Evolutionary conservation across 2,797 vertebrate genomes (phyloP).

Genomic region (Melanitta fusca): DNA sequence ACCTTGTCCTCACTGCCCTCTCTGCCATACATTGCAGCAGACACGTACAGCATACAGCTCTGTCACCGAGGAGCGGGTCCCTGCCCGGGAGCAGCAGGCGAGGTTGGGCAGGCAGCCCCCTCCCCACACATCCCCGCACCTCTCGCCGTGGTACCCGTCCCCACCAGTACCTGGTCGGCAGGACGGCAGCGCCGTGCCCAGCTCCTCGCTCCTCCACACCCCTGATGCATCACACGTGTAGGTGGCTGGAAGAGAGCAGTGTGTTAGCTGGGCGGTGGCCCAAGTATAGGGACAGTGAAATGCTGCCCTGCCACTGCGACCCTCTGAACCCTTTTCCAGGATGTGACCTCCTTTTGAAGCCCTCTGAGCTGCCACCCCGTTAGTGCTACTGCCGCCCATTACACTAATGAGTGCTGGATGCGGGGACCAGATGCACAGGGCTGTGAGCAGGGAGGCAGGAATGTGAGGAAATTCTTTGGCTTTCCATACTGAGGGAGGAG

Average conservation of each 20-base stretch:
- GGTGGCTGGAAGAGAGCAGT: slow-evolving; percentile 76
- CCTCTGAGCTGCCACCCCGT: background rate
- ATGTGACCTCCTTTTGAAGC: background rate
- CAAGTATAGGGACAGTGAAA: accelerated
- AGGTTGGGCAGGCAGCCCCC: background rate
- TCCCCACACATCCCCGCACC: accelerated
- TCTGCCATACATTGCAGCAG: background rate
- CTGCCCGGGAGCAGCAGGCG: background rate
- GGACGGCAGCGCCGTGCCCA: slow-evolving; percentile 78
- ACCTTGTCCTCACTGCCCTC: background rate
- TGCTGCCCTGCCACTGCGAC: background rate
- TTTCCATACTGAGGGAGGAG: background rate
- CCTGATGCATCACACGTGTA: slow-evolving; percentile 84
- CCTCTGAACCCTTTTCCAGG: background rate
- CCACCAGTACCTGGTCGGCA: slow-evolving; percentile 84
- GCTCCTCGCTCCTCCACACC: slow-evolving; percentile 83
- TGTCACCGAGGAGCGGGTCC: background rate
- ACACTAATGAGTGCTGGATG: background rate
- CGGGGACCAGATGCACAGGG: background rate
- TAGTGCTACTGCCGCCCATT: background rate
- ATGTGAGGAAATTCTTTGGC: slow-evolving; percentile 38
- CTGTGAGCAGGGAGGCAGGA: slow-evolving; percentile 11
- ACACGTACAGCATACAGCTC: accelerated
- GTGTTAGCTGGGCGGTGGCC: background rate
- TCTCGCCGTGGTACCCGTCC: accelerated